Evolutionary conservation across 1,140 invertebrate species (phyloP), one percentile per base, ranked within the genome.

Genomic region (Scaptomyza pallida): DNA sequence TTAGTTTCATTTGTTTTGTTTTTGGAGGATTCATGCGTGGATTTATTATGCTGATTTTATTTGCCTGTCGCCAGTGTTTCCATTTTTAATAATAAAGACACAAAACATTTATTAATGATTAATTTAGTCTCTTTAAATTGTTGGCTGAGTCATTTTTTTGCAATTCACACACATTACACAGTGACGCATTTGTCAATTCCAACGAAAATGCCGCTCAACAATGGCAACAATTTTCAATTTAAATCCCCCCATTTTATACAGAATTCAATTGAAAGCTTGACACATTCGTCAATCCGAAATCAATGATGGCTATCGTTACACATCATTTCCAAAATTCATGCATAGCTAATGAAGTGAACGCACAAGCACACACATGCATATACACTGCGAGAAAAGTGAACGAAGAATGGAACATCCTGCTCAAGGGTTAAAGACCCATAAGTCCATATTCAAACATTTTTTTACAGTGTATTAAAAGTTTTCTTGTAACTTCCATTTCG

Each of bases 21-120:
- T 35, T 23, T 57, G 4, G 47, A 41, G 23, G 45, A 10, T 41
- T 41, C 54, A 62, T 86, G 68, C 79, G 72, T 73, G 77, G 61
- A 77, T 85, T 86, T 86, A 80, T 80, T 86, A 80, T 70, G 76
- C 63, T 69, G 63, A 75, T 79, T 82, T 78, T 63, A 78, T 82
- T 55, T 74, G 79, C 72, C 72, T 82, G 78, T 82, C 70, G 74
- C 70, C 33, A 2, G 10, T n/a, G 33, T 37, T 37, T 78, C 43
- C 51, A 5, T 56, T 70, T 85, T 83, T 65, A 79, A 85, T 79
- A 85, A 82, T 57, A 74, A 78, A 74, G 45, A 41, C 67, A n/a
- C 71, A 52, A 71, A 75, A 68, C 37, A 69, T 73, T 69, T 69
- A 77, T 70, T 75, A 86, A 85, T 76, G 51, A 80, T 77, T 80